Percentiles rank a stretch among this genome's conserved stretches.
These are phyloP conservation scores for Callospermophilus lateralis DNA, from an alignment of 2,113 vertebrate species.

Conservation along the genomic window DNA sequence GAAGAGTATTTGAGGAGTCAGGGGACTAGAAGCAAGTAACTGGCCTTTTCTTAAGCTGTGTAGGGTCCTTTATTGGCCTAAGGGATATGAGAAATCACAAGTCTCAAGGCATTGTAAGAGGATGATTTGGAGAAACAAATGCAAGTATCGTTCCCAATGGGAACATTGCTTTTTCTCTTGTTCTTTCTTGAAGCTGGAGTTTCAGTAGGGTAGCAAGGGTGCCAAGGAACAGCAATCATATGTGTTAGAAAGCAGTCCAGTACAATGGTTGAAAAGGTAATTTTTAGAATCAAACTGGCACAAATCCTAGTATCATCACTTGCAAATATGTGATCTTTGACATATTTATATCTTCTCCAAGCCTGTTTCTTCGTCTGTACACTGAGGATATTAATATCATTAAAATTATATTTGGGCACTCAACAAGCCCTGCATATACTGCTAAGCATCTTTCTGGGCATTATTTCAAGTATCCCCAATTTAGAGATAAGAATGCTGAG, in stretches of 20 bases:
- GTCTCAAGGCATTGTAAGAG: background rate
- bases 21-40: background rate
- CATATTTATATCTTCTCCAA: background rate
- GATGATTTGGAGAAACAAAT: constrained; percentile 2
- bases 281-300: background rate
- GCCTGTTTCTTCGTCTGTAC: background rate
- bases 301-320: background rate
- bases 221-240: background rate
- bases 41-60: background rate
- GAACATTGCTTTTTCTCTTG: background rate
- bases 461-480: background rate
- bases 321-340: background rate
- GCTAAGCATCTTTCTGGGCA: background rate
- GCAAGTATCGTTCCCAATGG: background rate
- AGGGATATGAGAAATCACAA: constrained; percentile 15
- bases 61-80: background rate
- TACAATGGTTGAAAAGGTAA: background rate
- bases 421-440: background rate
- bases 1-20: background rate
- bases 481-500: background rate
- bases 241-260: background rate
- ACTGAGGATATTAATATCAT: background rate
- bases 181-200: background rate
- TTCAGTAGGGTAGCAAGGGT: background rate
- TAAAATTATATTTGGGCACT: background rate